Base-by-base conservation (phyloP, 1,140 invertebrate species). In the Pogonus chalceus region DNA sequence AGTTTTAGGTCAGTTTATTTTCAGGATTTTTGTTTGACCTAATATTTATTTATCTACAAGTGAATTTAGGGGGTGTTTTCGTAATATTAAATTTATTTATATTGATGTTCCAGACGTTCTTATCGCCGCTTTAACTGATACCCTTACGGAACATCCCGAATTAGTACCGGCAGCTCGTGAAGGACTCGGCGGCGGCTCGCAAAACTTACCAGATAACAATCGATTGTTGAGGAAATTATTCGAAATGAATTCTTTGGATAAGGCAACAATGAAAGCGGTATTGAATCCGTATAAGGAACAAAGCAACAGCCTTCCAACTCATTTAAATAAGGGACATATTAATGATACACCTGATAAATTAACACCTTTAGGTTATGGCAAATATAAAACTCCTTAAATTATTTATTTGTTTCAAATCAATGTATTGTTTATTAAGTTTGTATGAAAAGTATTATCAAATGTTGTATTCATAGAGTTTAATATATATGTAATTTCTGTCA, bases 111-210 rank as follows among this genome's bases (percentile, higher is more conserved):
- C 60, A 86, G 84, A 84, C 62, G 77, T 85, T 16, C 70, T 87
- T 62, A 80, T 85, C 23, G 79, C 79, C n/a, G 80, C 84, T 0
- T 64, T 87, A 46, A 79, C 82, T 0, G 84, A 86, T 60, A 83
- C 82, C 0, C 67, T 86, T 53, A 76, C 72, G 20, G 83, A 85
- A 56, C 80, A 84, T 61, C 82, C 81, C 1, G 81, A 83, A 61
- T 62, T 84, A 12, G 64, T 80, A 58, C 70, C 74, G 20, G 66
- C 70, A 46, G 74, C 77, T 9, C 72, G 74, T 16, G 60, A 65
- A 24, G 62, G 61, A n/a, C 54, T 66, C 16, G 20, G 43, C 51
- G 37, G 53, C 48, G 14, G 55, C 39, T 46, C 51, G 2, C 12
- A 23, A 1, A 37, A 20, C 50, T 35, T 51, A 31, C 23, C 49